Base-by-base conservation (phyloP, 2,888 invertebrate species). In the Parascotia fuliginaria region DNA sequence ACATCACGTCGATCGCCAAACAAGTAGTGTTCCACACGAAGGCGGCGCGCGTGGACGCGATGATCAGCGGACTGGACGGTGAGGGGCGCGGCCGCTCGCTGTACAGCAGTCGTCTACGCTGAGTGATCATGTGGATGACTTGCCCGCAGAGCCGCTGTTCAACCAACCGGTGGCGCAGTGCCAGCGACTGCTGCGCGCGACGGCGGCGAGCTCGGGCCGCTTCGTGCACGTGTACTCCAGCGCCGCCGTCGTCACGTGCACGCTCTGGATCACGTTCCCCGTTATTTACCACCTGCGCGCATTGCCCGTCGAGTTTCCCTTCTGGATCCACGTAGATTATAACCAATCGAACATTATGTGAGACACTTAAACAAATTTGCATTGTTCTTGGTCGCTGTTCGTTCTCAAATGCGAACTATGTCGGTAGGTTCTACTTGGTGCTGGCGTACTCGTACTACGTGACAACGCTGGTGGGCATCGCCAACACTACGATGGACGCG, bases 401-500 rank as follows among this genome's bases (percentile, higher is more conserved):
- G 2, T 19, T 2, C 19, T 3, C 5, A 3, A 19, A 5, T 19
- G n/a, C 19, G 5, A 3, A 19, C 2, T 19, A 19, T 19, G 9
- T 27, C 37, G 1, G 3, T 66, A 89, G 90, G 54, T 90, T 91
- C 54, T 48, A 55, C 3, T 19, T 66, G 37, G 77, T 84, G 43
- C 65, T 89, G 54, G 38, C 79, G 45, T 91, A 90, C 66, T 85
- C 90, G 37, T 87, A 81, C 75, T 84, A 83, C 69, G 85, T 82
- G 36, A 90, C 87, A 1, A 79, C 89, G n/a, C 70, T 91, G 45
- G 86, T 89, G 22, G 91, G 85, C 27, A 77, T 91, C 38, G 90
- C 89, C n/a, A 91, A 91, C 64, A 92, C 91, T 14, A 89, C 89
- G 3, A 89, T 88, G 89, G 91, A 92, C 44, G 90, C 89, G 0